Percentiles rank a stretch among this genome's conserved stretches.
Conservation (phyloP, 2,113 vertebrate species). For the Labeo catla region DNA sequence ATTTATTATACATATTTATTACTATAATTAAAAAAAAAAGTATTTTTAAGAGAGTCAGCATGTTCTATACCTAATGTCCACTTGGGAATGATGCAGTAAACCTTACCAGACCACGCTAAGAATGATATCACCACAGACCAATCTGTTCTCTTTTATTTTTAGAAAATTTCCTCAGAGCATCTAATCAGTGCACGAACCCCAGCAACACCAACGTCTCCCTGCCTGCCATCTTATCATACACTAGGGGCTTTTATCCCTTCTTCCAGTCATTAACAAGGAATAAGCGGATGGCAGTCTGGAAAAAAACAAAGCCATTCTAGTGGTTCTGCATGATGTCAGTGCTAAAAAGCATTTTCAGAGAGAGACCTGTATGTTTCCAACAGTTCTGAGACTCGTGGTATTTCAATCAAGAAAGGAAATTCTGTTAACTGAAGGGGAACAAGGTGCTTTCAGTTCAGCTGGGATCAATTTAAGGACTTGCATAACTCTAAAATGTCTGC, state of each 20-base stretch:
- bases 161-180: constrained; percentile 71
- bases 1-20: too few relatives aligned
- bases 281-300: constrained; percentile 55
- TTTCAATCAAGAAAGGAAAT: constrained; percentile 24
- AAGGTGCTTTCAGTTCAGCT: background rate
- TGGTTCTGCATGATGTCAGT: constrained; percentile 70
- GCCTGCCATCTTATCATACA: constrained; percentile 71
- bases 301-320: constrained; percentile 59
- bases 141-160: constrained; percentile 74
- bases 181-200: constrained; percentile 67
- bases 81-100: constrained; percentile 1
- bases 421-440: background rate
- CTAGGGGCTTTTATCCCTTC: constrained; percentile 71
- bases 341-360: constrained; percentile 55
- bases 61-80: background rate
- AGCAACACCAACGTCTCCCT: constrained; percentile 58
- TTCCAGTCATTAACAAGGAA: constrained; percentile 71
- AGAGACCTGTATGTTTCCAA: constrained; percentile 13
- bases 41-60: background rate
- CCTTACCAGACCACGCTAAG: constrained; percentile 64
- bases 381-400: background rate
- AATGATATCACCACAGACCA: constrained; percentile 68
- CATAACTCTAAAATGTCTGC: constrained; percentile 14
- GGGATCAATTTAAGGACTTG: constrained; percentile 36
- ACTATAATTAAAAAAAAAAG: background rate